Base-by-base conservation (phyloP, 2,888 invertebrate species). In the Melitaea athalia region DNA sequence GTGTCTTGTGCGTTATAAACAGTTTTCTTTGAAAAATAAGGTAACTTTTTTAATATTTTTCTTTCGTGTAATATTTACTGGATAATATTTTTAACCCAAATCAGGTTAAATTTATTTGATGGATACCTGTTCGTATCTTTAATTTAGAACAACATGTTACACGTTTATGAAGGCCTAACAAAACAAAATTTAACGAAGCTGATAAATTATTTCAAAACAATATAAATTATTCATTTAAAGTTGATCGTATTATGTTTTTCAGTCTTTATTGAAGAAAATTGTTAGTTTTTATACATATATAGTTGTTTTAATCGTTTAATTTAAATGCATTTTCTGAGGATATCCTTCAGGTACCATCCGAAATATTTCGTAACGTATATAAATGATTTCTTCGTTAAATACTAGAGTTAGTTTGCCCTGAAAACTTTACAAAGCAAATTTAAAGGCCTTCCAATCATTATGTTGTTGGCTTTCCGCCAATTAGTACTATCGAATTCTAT, bases 391-490 rank as follows among this genome's bases (percentile, higher is more conserved):
- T 33, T 55, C 33, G 53, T 33, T 55, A 31, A 55, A 55, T 66
- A 69, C 68, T 59, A 64, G 69, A 57, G 53, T 38, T 63, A 53
- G 74, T 75, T 73, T 75, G 75, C 77, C 76, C 77, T 74, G 78
- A 81, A 83, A 68, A 59, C 68, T 69, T 67, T 69, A 70, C 72
- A 73, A 79, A 84, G 83, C 85, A 83, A 88, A 86, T 89, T 86
- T 89, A 89, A 90, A 89, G 85, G 81, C 80, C 83, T 77, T 79
- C 78, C 82, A 84, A 87, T 87, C 83, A 86, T 76, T 84, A 81
- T 78, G 69, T 73, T 66, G 15, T 78, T 91, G 91, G 91, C 89
- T 64, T 53, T 0, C 33, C 67, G 88, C 91, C 91, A 91, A 81
- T 69, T 63, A 75, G 75, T 77, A 74, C 85, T 85, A 88, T 87